Evolutionary conservation across 2,797 vertebrate genomes (phyloP).

Genomic region (Psittacula echo): DNA sequence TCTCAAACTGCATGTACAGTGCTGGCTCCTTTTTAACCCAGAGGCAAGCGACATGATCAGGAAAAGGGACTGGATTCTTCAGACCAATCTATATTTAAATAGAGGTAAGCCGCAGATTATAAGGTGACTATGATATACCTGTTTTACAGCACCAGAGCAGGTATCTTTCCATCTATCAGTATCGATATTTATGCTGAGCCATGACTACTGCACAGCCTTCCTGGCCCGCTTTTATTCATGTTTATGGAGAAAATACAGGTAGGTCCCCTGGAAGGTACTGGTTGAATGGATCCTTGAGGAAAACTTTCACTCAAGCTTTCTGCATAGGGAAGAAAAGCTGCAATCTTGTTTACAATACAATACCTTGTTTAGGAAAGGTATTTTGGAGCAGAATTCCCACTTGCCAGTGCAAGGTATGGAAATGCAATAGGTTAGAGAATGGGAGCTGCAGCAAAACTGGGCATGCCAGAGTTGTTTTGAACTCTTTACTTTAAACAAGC

Average conservation of each 20-base stretch:
- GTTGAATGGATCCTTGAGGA: background rate
- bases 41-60: background rate
- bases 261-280: background rate
- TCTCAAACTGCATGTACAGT: background rate
- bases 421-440: accelerated
- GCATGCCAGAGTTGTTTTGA: background rate
- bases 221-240: background rate
- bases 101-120: accelerated
- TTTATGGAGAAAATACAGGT: background rate
- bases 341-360: background rate
- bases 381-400: background rate
- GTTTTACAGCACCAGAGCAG: too few relatives aligned
- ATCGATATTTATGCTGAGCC: background rate
- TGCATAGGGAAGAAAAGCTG: background rate
- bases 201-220: background rate
- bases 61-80: background rate
- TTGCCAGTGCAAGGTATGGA: too few relatives aligned
- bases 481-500: background rate
- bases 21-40: background rate
- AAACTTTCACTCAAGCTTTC: background rate
- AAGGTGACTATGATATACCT: too few relatives aligned
- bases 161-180: background rate
- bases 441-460: background rate
- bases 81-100: background rate
- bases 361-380: background rate